These are phyloP conservation scores for Cancer borealis DNA, from an alignment of 2,888 invertebrate genomes.

Conservation along the genomic window DNA sequence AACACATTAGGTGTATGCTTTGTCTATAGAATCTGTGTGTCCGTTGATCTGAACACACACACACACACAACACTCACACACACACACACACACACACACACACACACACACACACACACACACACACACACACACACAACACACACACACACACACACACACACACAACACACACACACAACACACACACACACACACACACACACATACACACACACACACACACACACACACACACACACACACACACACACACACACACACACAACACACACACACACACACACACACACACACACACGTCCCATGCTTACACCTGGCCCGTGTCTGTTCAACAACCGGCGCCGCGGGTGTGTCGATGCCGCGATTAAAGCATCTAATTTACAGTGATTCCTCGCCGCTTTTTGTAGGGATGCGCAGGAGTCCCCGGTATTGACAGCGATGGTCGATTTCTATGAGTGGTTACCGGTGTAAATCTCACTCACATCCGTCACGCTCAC, in stretches of 20 bases:
- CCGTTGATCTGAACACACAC: no score
- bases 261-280: no score
- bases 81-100: no score
- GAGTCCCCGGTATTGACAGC: not conserved
- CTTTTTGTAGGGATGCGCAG: not conserved
- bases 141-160: not conserved
- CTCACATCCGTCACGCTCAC: not conserved
- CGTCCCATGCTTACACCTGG: not conserved
- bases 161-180: no score
- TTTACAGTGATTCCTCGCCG: not conserved
- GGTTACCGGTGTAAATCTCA: not conserved
- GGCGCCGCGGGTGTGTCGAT: not conserved
- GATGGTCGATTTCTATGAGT: not conserved
- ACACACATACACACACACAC: no score
- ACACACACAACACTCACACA: no score
- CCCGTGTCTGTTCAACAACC: not conserved
- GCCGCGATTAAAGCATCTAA: not conserved
- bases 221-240: no score
- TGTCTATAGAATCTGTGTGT: no score
- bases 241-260: no score
- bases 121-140: not conserved
- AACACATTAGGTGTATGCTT: no score
- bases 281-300: not conserved
- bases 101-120: no score
- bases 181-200: no score